A percentile compares a stretch with the other conserved stretches of the same genome.
Evolutionary conservation across 2,888 invertebrate species (phyloP).

Genomic region (Rhodophaea formosa): DNA sequence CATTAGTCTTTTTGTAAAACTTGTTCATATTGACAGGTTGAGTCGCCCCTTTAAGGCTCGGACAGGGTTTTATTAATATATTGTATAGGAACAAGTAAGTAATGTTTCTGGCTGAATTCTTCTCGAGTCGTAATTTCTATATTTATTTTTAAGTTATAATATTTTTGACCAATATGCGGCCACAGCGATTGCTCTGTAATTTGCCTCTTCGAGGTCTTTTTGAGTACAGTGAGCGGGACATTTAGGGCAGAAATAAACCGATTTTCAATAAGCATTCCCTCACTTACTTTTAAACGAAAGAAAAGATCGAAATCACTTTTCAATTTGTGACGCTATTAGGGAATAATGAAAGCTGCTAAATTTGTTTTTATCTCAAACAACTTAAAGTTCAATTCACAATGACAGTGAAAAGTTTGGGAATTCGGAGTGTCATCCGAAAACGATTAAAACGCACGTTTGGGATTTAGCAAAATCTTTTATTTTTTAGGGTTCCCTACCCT

Average conservation of each 20-base stretch:
- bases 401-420: background rate
- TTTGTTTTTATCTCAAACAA: background rate
- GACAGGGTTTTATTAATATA: too few relatives aligned
- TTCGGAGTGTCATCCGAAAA: conserved; percentile 34
- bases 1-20: too few relatives aligned
- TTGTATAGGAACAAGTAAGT: too few relatives aligned
- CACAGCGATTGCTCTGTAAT: too few relatives aligned
- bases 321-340: conserved; percentile 11
- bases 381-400: conserved; percentile 6
- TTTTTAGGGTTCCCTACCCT: conserved; percentile 24
- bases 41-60: too few relatives aligned
- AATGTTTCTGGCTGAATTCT: too few relatives aligned
- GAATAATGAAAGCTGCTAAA: background rate
- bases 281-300: background rate
- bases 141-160: too few relatives aligned
- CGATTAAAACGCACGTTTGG: conserved; percentile 42
- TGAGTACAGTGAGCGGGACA: too few relatives aligned
- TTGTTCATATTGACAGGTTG: too few relatives aligned
- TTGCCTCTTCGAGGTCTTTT: too few relatives aligned
- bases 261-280: background rate
- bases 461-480: conserved; percentile 38
- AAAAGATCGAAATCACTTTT: conserved; percentile 3
- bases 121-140: too few relatives aligned
- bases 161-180: too few relatives aligned
- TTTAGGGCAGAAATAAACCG: background rate